Base-by-base conservation (phyloP, 1,140 invertebrate genomes). In the Pectinophora gossypiella region DNA sequence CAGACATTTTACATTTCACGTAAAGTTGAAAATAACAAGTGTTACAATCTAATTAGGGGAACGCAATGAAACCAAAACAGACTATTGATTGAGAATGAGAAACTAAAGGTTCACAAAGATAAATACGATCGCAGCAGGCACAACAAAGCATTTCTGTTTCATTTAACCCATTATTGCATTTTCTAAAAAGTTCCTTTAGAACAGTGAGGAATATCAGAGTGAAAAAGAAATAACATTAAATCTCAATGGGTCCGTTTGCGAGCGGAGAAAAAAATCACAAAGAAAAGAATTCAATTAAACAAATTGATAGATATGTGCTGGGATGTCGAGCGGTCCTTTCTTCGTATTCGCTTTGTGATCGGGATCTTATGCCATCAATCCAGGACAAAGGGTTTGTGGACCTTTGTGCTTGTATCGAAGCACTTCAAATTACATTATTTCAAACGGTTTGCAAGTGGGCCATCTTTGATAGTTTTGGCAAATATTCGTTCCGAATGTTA, bases 261-360 rank as follows among this genome's bases (percentile, higher is more conserved):
- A 76, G 71, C 64, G 36, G 57, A 65, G 19, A 10, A 64, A 71
- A 64, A 63, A 68, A 68, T 52, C 38, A 62, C 64, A 75, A 75
- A 78, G 72, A 63, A 74, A 75, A 72, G 75, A 77, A 76, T 81
- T 66, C 75, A 78, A 81, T 81, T 81, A 81, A 81, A 81, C 75
- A 78, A 81, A 81, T 81, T 81, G 75, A 78, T 78, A 76, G 77
- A 78, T 81, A 68, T 59, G 53, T 59, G 46, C 54, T 40, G 54
- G n/a, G 54, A 21, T 16, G 62, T 32, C 27, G 27, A 32, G 27
- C 27, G 27, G 9, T 9, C 27, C 27, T 9, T 76, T 76, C 64
- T 64, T 68, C 51, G 19, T 42, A 36, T 53, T 60, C 53, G 59
- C 72, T 81, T 78, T 81, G 75, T 77, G 69, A 77, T 67, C 55